Conservation (phyloP, 2,113 vertebrate genomes). For the Ifrita kowaldi region DNA sequence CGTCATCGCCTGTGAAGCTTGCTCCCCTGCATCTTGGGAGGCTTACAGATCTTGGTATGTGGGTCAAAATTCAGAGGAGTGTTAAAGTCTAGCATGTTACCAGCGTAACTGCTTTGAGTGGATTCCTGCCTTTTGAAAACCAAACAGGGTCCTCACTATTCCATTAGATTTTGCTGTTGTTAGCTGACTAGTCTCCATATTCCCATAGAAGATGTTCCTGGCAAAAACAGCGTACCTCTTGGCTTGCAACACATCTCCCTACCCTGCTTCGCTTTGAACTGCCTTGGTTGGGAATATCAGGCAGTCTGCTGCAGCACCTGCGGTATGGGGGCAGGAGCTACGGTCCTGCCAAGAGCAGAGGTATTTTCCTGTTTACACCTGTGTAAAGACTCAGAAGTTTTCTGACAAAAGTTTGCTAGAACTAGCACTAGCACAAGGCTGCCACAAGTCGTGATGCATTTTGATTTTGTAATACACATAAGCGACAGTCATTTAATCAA, state of each 20-base stretch:
- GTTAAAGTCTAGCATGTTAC: accelerated
- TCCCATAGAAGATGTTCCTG: background rate
- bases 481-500: background rate
- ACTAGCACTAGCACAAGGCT: background rate
- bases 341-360: background rate
- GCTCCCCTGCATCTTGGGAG: background rate
- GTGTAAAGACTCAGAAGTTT: background rate
- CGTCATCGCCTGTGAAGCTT: background rate
- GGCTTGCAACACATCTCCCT: background rate
- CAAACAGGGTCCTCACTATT: accelerated
- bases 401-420: background rate
- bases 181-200: background rate
- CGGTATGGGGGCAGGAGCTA: background rate
- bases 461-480: background rate
- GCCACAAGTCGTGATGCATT: background rate
- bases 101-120: background rate
- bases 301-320: background rate
- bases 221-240: background rate
- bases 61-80: background rate
- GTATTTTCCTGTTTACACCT: background rate
- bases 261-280: background rate
- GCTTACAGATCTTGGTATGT: background rate
- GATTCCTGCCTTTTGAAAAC: background rate
- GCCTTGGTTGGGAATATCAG: background rate
- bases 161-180: background rate